A percentile compares a stretch with the other conserved stretches of the same genome.
phyloP scores from a whole-genome alignment of 2,888 invertebrate genomes.

The Hemicrepidius hirtus region DNA sequence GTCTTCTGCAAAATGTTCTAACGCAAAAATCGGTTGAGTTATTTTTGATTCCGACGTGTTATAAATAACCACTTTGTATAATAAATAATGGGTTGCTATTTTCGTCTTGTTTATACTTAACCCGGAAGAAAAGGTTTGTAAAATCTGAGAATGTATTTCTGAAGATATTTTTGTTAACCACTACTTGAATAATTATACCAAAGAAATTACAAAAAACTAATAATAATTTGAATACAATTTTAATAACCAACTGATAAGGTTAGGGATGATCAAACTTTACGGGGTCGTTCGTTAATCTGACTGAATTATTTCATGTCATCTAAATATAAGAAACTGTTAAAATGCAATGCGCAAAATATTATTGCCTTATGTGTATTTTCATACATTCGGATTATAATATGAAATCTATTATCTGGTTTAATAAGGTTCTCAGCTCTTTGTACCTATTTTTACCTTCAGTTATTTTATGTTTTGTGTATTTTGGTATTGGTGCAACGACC shows the following conservation, averaged over 20 bases:
- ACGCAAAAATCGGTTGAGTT: neutral
- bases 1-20: no score
- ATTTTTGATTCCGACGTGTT: neutral
- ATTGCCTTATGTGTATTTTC: no score
- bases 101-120: conserved; percentile 3
- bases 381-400: no score
- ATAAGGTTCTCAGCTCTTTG: neutral
- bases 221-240: no score
- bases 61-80: neutral
- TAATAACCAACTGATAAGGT: no score
- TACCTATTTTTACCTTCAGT: conserved; percentile 6
- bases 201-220: no score
- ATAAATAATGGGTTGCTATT: conserved; percentile 11
- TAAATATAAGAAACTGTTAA: no score
- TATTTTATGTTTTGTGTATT: neutral
- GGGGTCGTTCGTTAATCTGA: no score
- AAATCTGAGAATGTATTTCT: neutral
- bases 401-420: neutral
- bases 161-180: neutral
- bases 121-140: conserved; percentile 6
- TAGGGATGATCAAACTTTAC: no score
- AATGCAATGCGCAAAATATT: no score
- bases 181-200: no score
- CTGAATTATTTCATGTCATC: no score
- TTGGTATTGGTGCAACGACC: conserved; percentile 10